phyloP scores from a whole-genome alignment of 2,113 vertebrate species.

The Mirza zaza region DNA sequence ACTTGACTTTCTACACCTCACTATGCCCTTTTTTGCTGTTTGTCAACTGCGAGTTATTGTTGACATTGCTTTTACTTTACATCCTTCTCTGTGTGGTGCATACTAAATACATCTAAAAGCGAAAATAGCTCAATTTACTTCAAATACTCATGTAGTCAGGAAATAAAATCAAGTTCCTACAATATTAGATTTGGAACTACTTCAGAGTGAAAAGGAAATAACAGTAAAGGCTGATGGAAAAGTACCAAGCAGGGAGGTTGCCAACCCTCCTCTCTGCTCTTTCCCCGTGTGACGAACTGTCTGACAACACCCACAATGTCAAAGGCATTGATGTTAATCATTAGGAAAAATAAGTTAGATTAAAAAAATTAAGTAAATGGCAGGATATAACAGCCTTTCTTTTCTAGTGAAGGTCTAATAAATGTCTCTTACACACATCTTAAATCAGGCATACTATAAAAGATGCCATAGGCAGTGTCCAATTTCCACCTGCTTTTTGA shows the following conservation, averaged over 20 bases:
- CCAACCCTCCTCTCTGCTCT: background rate
- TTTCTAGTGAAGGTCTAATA: constrained; percentile 43
- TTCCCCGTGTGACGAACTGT: background rate
- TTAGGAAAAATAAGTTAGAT: constrained; percentile 15
- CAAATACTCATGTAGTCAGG: background rate
- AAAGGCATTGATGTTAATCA: constrained; percentile 12
- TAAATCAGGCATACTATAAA: constrained; percentile 58
- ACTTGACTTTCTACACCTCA: background rate
- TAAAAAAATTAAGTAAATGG: constrained; percentile 49
- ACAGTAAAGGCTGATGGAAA: constrained; percentile 36
- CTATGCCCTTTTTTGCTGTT: background rate
- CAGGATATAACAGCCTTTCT: constrained; percentile 57
- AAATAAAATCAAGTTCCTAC: constrained; percentile 45
- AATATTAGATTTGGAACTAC: constrained; percentile 50
- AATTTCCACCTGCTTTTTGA: constrained; percentile 6
- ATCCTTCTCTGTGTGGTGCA: background rate
- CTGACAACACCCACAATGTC: constrained; percentile 23
- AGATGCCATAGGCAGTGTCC: background rate
- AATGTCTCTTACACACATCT: constrained; percentile 48
- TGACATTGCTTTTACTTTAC: background rate
- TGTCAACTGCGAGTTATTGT: background rate
- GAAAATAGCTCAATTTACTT: background rate
- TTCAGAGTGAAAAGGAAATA: constrained; percentile 12
- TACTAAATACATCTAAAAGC: background rate
- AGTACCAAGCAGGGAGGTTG: background rate